Conservation (phyloP, 2,113 vertebrate genomes). For the Tyto alba region DNA sequence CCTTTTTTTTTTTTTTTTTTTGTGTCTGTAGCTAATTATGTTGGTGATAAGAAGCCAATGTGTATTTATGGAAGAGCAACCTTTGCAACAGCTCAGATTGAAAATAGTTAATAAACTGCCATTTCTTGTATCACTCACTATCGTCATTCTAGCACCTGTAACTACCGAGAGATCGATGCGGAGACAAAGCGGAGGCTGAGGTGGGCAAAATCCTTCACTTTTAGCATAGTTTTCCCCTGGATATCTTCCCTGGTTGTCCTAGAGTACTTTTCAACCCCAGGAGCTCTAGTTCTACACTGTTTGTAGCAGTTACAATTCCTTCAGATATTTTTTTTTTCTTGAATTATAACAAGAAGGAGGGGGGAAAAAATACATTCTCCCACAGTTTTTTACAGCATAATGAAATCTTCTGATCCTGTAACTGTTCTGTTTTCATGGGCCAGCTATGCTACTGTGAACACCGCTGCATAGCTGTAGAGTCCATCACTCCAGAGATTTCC, state of each 20-base stretch:
- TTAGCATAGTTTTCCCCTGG: background rate
- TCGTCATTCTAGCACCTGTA: background rate
- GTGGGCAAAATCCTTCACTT: background rate
- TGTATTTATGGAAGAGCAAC: conserved; percentile 39
- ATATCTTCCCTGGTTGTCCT: background rate
- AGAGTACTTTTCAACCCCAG: background rate
- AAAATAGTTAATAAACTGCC: background rate
- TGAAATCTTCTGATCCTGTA: background rate
- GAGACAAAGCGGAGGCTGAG: background rate
- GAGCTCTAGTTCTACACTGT: background rate
- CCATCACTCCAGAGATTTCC: background rate
- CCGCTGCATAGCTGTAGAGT: background rate
- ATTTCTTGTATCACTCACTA: background rate
- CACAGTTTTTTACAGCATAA: background rate
- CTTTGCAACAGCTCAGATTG: conserved; percentile 11
- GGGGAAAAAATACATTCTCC: background rate
- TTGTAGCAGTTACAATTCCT: background rate
- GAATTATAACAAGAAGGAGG: background rate
- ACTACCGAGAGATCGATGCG: background rate
- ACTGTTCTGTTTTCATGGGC: background rate
- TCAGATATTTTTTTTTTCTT: background rate
- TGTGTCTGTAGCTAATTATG: background rate
- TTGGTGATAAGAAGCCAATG: background rate
- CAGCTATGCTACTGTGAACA: background rate
- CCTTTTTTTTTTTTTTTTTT: background rate